A percentile compares a stretch with the other conserved stretches of the same genome.
These are phyloP conservation scores for Pemphigus obesinymphae DNA, from an alignment of 1,140 invertebrate genomes.

Conservation along the genomic window DNA sequence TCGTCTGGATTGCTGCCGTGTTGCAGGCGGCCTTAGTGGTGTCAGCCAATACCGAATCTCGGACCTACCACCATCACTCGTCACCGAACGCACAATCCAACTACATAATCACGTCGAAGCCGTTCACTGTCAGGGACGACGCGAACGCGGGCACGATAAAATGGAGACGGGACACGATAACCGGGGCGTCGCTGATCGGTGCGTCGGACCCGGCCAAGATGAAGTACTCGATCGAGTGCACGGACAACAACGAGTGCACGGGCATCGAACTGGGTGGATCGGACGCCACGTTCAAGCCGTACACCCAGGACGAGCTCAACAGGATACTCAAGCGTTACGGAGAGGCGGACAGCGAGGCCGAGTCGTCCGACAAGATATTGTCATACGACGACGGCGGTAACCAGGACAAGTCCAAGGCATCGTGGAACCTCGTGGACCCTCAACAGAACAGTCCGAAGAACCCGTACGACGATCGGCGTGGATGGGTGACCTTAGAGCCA, in stretches of 20 bases:
- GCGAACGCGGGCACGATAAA: constrained; percentile 18
- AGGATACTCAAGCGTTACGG: constrained; percentile 46
- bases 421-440: constrained; percentile 48
- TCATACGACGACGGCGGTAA: constrained; percentile 38
- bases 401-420: constrained; percentile 49
- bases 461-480: constrained; percentile 64
- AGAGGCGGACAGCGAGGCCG: constrained; percentile 44
- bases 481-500: constrained; percentile 71
- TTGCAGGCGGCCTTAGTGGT: background rate
- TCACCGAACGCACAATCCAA: background rate
- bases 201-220: constrained; percentile 23
- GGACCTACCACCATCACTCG: constrained; percentile 1
- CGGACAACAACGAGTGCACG: constrained; percentile 32
- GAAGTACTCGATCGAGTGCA: constrained; percentile 33
- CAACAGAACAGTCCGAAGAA: constrained; percentile 53
- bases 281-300: constrained; percentile 47
- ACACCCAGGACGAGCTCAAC: constrained; percentile 48
- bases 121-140: constrained; percentile 17
- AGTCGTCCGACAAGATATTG: constrained; percentile 45
- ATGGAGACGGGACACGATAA: constrained; percentile 33
- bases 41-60: constrained; percentile 6
- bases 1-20: background rate
- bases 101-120: constrained; percentile 26
- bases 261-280: constrained; percentile 18
- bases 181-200: constrained; percentile 13